A percentile compares a stretch with the other conserved stretches of the same genome.
Conservation (phyloP, 2,888 invertebrate genomes). For the Pseudeuparius sepicola region DNA sequence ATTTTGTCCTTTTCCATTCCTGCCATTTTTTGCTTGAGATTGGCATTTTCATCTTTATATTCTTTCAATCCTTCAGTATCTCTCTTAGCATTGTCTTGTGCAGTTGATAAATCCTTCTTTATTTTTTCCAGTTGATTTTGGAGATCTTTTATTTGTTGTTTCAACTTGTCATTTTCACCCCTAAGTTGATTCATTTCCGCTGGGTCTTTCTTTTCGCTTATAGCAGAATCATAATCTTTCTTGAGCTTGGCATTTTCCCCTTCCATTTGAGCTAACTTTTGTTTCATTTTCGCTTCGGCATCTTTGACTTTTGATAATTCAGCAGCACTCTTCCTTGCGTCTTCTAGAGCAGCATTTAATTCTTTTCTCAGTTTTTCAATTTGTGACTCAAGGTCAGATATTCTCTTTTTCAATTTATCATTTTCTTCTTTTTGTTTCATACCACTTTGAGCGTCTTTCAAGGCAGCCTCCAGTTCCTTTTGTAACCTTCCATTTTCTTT, state of each 20-base stretch:
- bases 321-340: slow-evolving; percentile 16
- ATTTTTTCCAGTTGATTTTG: slow-evolving; percentile 17
- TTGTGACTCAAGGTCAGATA: slow-evolving; percentile 19
- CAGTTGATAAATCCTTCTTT: slow-evolving; percentile 13
- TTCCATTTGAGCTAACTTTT: slow-evolving; percentile 20
- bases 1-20: slow-evolving; percentile 18
- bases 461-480: slow-evolving; percentile 18
- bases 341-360: slow-evolving; percentile 14
- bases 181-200: slow-evolving; percentile 14
- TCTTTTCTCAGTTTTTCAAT: slow-evolving; percentile 21
- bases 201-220: slow-evolving; percentile 10
- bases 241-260: slow-evolving; percentile 21
- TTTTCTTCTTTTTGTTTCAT: slow-evolving; percentile 17
- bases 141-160: slow-evolving; percentile 19
- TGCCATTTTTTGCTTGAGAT: slow-evolving; percentile 16
- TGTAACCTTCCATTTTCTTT: slow-evolving; percentile 22
- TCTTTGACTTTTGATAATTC: slow-evolving; percentile 19
- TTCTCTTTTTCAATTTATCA: slow-evolving; percentile 18
- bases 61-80: slow-evolving; percentile 5
- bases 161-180: slow-evolving; percentile 20
- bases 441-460: slow-evolving; percentile 18
- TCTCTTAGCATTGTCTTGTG: slow-evolving; percentile 7
- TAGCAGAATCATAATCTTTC: slow-evolving; percentile 18
- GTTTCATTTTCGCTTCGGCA: slow-evolving; percentile 20
- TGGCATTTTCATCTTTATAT: slow-evolving; percentile 16